phyloP scores from a whole-genome alignment of 2,113 vertebrate genomes.

The Garra rufa region DNA sequence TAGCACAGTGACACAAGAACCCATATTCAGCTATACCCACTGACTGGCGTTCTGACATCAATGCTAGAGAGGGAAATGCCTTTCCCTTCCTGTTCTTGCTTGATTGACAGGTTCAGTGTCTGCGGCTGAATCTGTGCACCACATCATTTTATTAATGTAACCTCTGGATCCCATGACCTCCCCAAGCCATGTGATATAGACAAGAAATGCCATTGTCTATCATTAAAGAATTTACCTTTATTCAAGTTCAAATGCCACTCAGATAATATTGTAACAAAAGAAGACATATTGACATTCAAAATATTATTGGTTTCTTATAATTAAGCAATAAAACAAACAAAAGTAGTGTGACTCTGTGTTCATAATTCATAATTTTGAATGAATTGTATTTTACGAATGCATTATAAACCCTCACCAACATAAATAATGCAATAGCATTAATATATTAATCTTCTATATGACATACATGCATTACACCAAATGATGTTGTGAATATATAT shows the following conservation, averaged over 20 bases:
- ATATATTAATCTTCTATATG: not conserved
- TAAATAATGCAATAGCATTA: not conserved
- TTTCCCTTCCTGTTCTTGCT: not conserved
- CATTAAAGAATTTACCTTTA: not conserved
- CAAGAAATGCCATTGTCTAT: not conserved
- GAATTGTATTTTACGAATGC: not conserved
- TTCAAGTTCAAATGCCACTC: not conserved
- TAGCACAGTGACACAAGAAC: constrained; percentile 22
- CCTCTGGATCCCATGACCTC: not conserved
- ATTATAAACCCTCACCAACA: not conserved
- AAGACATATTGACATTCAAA: no score
- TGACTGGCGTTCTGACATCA: constrained; percentile 5
- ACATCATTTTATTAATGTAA: not conserved
- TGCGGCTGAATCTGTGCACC: not conserved
- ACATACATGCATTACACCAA: not conserved
- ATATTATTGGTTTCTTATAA: not conserved
- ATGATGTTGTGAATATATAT: not conserved
- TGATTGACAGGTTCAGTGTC: not conserved
- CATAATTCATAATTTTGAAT: no score
- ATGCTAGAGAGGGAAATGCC: not conserved
- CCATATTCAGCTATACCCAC: not conserved
- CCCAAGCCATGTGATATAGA: not conserved
- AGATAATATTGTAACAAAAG: not conserved
- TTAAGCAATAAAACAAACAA: not conserved
- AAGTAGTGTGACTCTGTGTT: no score